phyloP scores from a whole-genome alignment of 1,140 invertebrate genomes.

The Orchesella cincta region DNA sequence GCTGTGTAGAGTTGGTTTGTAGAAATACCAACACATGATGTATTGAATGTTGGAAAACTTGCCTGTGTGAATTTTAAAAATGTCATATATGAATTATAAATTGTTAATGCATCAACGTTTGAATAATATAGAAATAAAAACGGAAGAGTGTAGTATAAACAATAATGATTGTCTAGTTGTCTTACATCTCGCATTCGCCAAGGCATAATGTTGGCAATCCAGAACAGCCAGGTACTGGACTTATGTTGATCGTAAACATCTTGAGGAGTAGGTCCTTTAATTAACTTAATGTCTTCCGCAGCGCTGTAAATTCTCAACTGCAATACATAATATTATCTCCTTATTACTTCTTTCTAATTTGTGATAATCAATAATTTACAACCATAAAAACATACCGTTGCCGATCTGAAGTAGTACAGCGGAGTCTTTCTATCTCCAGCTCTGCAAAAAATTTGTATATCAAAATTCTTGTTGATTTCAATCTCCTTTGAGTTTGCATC shows the following conservation, averaged over 20 bases:
- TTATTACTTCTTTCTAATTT: neutral
- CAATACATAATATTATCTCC: neutral
- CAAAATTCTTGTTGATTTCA: constrained; percentile 1
- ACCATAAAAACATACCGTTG: constrained; percentile 42
- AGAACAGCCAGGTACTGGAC: constrained; percentile 39
- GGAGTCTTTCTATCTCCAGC: constrained; percentile 38
- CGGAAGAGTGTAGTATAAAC: neutral
- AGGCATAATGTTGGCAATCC: constrained; percentile 46
- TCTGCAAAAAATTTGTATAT: constrained; percentile 45
- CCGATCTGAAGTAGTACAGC: constrained; percentile 43
- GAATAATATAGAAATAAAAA: no score
- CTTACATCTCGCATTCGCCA: constrained; percentile 49
- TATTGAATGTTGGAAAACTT: constrained; percentile 49
- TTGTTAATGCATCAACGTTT: neutral
- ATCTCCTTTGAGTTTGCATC: neutral
- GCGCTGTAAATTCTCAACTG: constrained; percentile 45
- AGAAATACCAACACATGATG: constrained; percentile 49
- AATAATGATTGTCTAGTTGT: neutral
- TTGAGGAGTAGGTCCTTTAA: constrained; percentile 34
- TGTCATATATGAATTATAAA: neutral
- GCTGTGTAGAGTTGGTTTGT: constrained; percentile 41
- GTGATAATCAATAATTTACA: neutral
- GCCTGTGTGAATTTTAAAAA: constrained; percentile 37
- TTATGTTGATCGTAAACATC: constrained; percentile 42
- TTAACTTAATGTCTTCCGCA: constrained; percentile 48